Percentiles rank a stretch among this genome's conserved stretches.
phyloP scores from a whole-genome alignment of 2,113 vertebrate species.

The Caranx ignobilis region DNA sequence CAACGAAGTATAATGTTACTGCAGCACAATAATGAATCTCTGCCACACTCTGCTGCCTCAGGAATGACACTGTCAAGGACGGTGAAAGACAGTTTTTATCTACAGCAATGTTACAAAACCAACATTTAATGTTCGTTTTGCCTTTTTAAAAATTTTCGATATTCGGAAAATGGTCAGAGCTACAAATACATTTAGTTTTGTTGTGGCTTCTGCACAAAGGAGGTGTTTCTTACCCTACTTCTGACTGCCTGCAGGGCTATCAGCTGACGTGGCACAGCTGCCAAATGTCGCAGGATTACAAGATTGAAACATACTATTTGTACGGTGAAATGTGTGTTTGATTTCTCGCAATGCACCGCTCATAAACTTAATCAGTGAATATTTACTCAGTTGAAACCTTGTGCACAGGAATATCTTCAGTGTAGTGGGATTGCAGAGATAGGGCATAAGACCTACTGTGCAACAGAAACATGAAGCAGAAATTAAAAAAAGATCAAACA shows the following conservation, averaged over 20 bases:
- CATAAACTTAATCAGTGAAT: not conserved
- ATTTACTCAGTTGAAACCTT: not conserved
- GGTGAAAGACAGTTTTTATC: conserved; percentile 11
- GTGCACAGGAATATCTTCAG: not conserved
- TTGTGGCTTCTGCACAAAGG: not conserved
- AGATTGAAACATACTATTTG: not conserved
- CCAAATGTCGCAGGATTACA: not conserved
- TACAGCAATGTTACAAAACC: conserved; percentile 15
- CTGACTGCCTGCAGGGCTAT: conserved; percentile 3
- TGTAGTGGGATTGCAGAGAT: not conserved
- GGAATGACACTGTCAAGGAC: conserved; percentile 44
- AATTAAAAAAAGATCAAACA: not conserved
- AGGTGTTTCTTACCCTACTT: not conserved
- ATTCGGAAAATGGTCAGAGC: not conserved
- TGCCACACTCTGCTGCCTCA: conserved; percentile 43
- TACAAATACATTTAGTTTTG: not conserved
- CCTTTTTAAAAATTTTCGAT: not conserved
- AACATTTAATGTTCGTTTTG: not conserved
- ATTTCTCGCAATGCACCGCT: not conserved
- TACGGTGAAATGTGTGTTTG: conserved; percentile 13
- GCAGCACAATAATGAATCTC: conserved; percentile 36
- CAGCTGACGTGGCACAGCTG: not conserved
- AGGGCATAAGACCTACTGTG: not conserved
- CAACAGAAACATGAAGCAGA: not conserved
- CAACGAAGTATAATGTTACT: conserved; percentile 44